phyloP scores from a whole-genome alignment of 1,140 invertebrate species.

The Capitella teleta region DNA sequence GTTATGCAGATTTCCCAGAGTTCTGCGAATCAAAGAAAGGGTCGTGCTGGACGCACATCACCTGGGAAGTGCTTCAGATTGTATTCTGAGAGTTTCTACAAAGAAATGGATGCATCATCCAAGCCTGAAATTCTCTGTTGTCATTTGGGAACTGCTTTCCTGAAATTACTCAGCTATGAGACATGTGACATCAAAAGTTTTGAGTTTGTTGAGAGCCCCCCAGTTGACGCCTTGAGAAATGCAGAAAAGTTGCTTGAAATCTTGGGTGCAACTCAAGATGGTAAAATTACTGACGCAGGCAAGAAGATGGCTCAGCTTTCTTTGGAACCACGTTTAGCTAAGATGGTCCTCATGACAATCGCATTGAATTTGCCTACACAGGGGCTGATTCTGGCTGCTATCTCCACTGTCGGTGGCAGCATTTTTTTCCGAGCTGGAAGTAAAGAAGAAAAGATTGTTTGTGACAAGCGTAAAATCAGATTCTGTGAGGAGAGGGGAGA shows the following conservation, averaged over 20 bases:
- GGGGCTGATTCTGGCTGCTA: background rate
- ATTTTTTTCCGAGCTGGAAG: background rate
- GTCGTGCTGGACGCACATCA: constrained; percentile 69
- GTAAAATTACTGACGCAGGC: background rate
- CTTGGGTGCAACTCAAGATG: background rate
- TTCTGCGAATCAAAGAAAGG: constrained; percentile 49
- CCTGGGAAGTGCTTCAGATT: constrained; percentile 52
- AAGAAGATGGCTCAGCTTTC: background rate
- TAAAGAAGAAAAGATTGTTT: background rate
- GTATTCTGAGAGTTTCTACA: constrained; percentile 17
- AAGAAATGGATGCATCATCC: constrained; percentile 4
- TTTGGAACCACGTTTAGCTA: background rate
- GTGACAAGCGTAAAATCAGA: background rate
- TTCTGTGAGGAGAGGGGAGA: background rate
- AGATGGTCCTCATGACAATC: background rate
- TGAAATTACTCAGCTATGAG: background rate
- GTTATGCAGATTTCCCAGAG: constrained; percentile 86
- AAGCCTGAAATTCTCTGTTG: constrained; percentile 8
- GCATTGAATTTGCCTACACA: background rate
- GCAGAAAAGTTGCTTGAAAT: background rate
- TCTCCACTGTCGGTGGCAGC: background rate
- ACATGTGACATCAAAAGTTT: background rate
- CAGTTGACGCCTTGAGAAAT: background rate
- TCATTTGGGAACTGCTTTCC: constrained; percentile 1
- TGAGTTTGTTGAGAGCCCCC: background rate